A percentile compares a stretch with the other conserved stretches of the same genome.
Evolutionary conservation across 2,797 vertebrate species (phyloP).

Genomic region (Amblyraja radiata): DNA sequence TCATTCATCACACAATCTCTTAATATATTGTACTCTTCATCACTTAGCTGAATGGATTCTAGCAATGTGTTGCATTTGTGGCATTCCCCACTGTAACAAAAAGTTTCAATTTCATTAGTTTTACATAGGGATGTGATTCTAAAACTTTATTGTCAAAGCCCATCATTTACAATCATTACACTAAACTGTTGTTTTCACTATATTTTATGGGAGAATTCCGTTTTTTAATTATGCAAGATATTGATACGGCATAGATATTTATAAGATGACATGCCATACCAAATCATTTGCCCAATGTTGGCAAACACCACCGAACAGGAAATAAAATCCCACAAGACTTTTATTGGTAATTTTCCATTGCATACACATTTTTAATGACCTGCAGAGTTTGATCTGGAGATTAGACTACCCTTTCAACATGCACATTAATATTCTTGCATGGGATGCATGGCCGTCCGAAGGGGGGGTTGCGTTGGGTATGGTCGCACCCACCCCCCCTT

Average conservation of each 20-base stretch:
- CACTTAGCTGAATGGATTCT: constrained; percentile 63
- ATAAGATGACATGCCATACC: not conserved
- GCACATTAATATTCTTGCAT: not conserved
- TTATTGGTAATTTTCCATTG: not conserved
- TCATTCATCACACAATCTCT: constrained; percentile 70
- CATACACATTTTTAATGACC: not conserved
- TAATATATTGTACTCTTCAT: constrained; percentile 74
- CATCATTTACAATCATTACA: not conserved
- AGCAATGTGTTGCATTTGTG: constrained; percentile 56
- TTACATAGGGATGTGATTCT: not conserved
- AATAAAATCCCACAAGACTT: not conserved
- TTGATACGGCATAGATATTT: not conserved
- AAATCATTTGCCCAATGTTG: not conserved
- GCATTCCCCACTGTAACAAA: constrained; percentile 57
- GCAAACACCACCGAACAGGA: not conserved
- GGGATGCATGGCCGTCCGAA: too few species aligned
- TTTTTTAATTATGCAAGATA: not conserved
- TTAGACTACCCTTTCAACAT: not conserved
- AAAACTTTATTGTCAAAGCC: too few species aligned
- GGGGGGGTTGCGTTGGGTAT: too few species aligned
- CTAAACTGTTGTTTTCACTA: not conserved
- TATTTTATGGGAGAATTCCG: not conserved
- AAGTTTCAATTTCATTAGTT: constrained; percentile 36
- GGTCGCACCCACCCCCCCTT: too few species aligned
- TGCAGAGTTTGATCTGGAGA: not conserved